These are phyloP conservation scores for Aphyosemion australe DNA, from an alignment of 2,113 vertebrate species.

Conservation along the genomic window DNA sequence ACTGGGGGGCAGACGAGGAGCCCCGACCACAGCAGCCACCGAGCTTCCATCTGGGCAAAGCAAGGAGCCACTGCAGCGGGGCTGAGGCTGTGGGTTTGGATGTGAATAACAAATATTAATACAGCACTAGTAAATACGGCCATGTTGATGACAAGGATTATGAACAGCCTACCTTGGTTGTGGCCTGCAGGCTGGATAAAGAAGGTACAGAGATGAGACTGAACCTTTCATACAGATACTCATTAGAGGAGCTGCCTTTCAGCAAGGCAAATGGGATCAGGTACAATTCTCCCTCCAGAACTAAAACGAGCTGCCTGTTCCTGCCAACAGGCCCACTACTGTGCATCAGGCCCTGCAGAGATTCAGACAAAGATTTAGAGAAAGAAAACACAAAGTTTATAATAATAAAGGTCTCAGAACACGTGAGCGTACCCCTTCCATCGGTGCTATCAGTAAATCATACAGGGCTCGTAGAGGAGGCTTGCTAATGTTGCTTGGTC, in stretches of 20 bases:
- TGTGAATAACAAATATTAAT: neutral
- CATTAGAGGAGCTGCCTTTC: constrained; percentile 95
- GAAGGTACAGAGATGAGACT: constrained; percentile 91
- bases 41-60: constrained; percentile 84
- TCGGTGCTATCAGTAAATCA: constrained; percentile 90
- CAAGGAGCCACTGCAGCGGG: constrained; percentile 75
- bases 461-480: constrained; percentile 90
- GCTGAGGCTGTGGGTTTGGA: constrained; percentile 73
- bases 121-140: too few relatives aligned
- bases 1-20: constrained; percentile 87
- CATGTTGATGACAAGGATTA: neutral
- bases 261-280: constrained; percentile 94
- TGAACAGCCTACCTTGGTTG: constrained; percentile 77
- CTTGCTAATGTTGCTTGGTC: constrained; percentile 75
- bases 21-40: constrained; percentile 89
- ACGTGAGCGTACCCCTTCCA: constrained; percentile 87
- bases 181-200: constrained; percentile 83
- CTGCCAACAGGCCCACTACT: constrained; percentile 89
- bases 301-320: constrained; percentile 89
- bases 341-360: constrained; percentile 90
- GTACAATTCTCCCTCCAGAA: constrained; percentile 94
- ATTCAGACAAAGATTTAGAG: neutral
- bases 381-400: neutral
- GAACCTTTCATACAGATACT: constrained; percentile 95
- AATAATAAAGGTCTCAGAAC: too few relatives aligned